phyloP scores from a whole-genome alignment of 2,888 invertebrate genomes.

The Omphaloscelis lunosa region DNA sequence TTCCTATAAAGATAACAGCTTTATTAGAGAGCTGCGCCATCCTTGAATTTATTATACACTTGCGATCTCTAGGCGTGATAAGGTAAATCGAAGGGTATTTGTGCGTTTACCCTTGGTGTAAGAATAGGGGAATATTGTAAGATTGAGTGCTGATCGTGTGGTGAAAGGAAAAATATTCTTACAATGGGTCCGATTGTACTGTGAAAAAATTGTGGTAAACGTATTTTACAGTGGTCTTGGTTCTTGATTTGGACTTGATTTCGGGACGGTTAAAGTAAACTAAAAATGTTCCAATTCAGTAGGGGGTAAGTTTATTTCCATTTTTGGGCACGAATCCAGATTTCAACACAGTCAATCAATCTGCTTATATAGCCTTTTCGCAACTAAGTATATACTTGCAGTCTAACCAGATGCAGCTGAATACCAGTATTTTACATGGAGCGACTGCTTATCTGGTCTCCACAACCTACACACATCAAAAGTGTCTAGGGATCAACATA shows the following conservation, averaged over 20 bases:
- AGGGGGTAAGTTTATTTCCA: background rate
- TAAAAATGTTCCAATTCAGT: background rate
- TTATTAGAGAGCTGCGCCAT: conserved; percentile 47
- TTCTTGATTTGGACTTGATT: no score
- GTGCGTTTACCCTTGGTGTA: conserved; percentile 30
- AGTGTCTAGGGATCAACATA: no score
- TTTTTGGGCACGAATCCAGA: background rate
- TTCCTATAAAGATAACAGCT: conserved; percentile 58
- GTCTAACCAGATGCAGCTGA: background rate
- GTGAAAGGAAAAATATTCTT: background rate
- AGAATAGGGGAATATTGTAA: conserved; percentile 5
- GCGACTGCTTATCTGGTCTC: background rate
- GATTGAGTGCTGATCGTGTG: conserved; percentile 29
- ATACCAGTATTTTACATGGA: background rate
- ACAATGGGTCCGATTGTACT: conserved; percentile 5
- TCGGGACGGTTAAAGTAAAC: background rate
- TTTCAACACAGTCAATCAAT: background rate
- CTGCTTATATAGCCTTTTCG: background rate
- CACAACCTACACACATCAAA: no score
- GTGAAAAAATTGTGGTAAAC: background rate
- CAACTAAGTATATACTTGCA: background rate
- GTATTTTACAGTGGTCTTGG: background rate
- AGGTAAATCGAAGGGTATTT: conserved; percentile 42
- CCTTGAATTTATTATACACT: conserved; percentile 60
- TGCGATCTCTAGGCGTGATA: conserved; percentile 52